phyloP scores from a whole-genome alignment of 53 echinoderm and acorn worm species.

The Holothuria leucospilota region DNA sequence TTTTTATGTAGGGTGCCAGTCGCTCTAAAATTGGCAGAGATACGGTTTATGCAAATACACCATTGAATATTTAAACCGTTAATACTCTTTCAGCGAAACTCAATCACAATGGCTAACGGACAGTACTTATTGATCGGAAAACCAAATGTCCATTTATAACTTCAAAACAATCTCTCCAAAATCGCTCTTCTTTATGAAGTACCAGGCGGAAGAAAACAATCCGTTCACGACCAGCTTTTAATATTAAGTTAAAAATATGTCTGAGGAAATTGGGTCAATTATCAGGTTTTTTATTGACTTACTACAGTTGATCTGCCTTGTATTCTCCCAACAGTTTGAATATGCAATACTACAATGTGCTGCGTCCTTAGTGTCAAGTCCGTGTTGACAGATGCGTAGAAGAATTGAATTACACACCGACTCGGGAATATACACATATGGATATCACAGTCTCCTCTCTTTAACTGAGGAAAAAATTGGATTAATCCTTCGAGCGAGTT shows the following conservation, averaged over 20 bases:
- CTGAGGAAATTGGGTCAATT: slow-evolving; percentile 30
- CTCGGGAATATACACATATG: slow-evolving; percentile 39
- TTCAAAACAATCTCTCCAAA: neutral
- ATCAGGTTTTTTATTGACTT: slow-evolving; percentile 28
- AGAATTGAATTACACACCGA: slow-evolving; percentile 27
- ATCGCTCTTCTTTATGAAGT: too few relatives aligned
- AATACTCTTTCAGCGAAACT: slow-evolving; percentile 31
- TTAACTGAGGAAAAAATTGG: neutral
- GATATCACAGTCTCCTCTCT: slow-evolving; percentile 23
- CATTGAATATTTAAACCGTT: slow-evolving; percentile 47
- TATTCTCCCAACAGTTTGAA: slow-evolving; percentile 45
- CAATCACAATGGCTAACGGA: slow-evolving; percentile 39
- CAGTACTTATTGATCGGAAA: slow-evolving; percentile 26
- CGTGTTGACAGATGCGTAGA: slow-evolving; percentile 34
- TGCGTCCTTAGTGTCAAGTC: slow-evolving; percentile 42
- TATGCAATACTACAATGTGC: slow-evolving; percentile 35
- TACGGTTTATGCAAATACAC: slow-evolving; percentile 36
- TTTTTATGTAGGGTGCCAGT: too few relatives aligned
- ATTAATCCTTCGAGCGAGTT: slow-evolving; percentile 10
- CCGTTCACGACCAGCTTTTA: neutral
- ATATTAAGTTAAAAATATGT: slow-evolving; percentile 11
- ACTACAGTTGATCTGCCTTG: slow-evolving; percentile 26
- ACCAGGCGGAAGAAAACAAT: too few relatives aligned
- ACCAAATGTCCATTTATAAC: slow-evolving; percentile 9
- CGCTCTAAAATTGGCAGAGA: too few relatives aligned